A percentile compares a stretch with the other conserved stretches of the same genome.
These are phyloP conservation scores for Gavialis gangeticus DNA, from an alignment of 2,113 vertebrate species.

Conservation along the genomic window DNA sequence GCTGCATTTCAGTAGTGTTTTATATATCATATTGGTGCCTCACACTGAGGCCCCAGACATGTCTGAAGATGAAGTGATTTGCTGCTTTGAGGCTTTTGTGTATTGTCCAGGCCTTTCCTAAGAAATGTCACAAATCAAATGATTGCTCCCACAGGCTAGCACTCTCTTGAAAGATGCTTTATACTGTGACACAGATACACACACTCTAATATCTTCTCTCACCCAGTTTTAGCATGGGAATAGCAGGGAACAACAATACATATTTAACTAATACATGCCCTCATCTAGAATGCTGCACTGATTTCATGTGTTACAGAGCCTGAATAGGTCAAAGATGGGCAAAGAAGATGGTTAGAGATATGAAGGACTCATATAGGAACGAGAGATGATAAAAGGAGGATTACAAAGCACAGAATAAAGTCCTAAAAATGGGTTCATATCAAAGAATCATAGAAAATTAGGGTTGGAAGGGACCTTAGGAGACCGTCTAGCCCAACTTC, in stretches of 20 bases:
- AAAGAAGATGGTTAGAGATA: neutral
- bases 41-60: neutral
- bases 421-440: no score
- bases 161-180: neutral
- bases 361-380: neutral
- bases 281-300: neutral
- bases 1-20: rapidly evolving
- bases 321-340: neutral
- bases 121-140: neutral
- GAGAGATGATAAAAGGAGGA: neutral
- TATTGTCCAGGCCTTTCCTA: neutral
- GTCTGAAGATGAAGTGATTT: no score
- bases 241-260: neutral
- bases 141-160: neutral
- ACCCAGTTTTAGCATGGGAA: neutral
- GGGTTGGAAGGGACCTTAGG: no score
- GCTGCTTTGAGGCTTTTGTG: no score
- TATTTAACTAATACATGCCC: neutral
- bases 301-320: neutral
- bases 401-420: neutral
- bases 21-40: rapidly evolving
- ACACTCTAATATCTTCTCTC: neutral
- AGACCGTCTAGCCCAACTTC: no score
- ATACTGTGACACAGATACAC: neutral
- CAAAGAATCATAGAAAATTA: no score